Evolutionary conservation across 1,140 invertebrate species (phyloP), one percentile per base, ranked within the genome.

Genomic region (Heliothis subflexa): DNA sequence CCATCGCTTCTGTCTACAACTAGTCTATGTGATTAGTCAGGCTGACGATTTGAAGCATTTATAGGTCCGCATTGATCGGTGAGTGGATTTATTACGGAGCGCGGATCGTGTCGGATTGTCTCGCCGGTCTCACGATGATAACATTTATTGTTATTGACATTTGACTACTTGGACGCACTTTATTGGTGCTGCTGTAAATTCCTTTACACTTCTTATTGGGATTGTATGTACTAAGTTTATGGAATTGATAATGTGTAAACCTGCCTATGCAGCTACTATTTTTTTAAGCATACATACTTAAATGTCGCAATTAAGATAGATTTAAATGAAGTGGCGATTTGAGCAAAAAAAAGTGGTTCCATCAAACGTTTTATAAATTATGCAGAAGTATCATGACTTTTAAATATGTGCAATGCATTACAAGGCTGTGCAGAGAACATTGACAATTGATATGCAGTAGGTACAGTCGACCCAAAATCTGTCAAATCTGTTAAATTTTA

Each of bases 41-140:
- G 81, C 71, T 78, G 82, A 86, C 83, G 85, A 89, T 89, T 88
- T 83, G 78, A 85, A 86, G 81, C 85, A 89, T 91, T 91, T 90
- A 89, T 89, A 88, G 86, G 82, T 87, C 84, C 72, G 83, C 88
- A 91, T 90, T 88, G 86, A 89, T 88, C 81, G 80, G 61, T 85
- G 80, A 89, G 88, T 88, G 85, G 89, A 89, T 89, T 88, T 88
- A 89, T 88, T 86, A 86, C 83, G 80, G 55, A 40, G 71, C 68
- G 21, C 68, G 33, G n/a, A 21, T 33, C 66, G 54, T 16, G 55
- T 16, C 75, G 47, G 62, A 79, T 75, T 75, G 72, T 75, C 74
- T 66, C 62, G 11, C 49, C 50, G 62, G 11, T 77, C 83, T 71
- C 81, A 86, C 75, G 82, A 68, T 61, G 71, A 81, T 81, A 83